Base-by-base conservation (phyloP, 1,140 invertebrate genomes). In the Drosophila orena region DNA sequence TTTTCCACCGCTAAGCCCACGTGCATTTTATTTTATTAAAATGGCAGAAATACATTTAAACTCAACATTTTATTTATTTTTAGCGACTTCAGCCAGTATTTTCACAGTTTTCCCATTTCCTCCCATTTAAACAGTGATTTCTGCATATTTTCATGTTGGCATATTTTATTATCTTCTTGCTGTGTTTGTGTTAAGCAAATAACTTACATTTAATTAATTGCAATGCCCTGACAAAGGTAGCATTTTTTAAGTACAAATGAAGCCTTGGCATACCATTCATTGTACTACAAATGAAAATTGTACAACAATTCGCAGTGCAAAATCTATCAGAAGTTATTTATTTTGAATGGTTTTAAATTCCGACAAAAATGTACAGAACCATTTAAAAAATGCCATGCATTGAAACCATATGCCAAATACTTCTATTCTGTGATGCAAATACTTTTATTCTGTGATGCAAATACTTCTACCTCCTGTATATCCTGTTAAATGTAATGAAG, bases 11-110 rank as follows among this genome's bases (percentile, higher is more conserved):
- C 35, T 69, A 74, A 52, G 71, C 59, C 84, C 83, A 79, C 84
- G 70, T 83, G 84, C 79, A 89, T 89, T 88, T 88, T 75, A 83
- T 88, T 88, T 88, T 86, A 88, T 89, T 83, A 89, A 88, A 88
- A 88, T 88, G 88, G 76, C 83, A 79, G 73, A 88, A 88, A 79
- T 77, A 73, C 79, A 86, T 86, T 88, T 88, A 79, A 88, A 76
- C 60, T 65, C 47, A 72, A 88, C 74, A 56, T 86, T 62, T 74
- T 66, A 70, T 70, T 70, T 70, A 57, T 69, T 69, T 69, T 14
- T 64, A 55, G 50, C 22, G 42, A 49, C 53, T 78, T 27, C 2
- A 8, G 8, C 30, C 8, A 8, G 30, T 30, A 30, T 8, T 50
- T 43, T 10, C 40, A 17, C 42, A 44, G 43, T 61, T 71, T 62